Base-by-base conservation (phyloP, 2,888 invertebrate species). In the Itoplectis maculator region DNA sequence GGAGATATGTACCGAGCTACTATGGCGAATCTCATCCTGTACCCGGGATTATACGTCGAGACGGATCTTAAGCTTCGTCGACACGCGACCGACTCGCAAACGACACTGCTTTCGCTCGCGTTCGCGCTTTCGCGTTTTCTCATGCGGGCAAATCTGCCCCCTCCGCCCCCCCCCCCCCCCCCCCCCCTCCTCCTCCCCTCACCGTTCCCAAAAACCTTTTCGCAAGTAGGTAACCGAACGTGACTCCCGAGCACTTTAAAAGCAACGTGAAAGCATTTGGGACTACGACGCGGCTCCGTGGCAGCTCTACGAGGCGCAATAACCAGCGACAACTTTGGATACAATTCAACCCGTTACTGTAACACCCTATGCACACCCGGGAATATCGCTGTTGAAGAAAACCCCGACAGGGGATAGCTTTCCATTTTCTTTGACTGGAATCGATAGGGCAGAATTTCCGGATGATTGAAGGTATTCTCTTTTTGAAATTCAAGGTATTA, bases 51-150 rank as follows among this genome's bases (percentile, higher is more conserved):
- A 73, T 73, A 73, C 66, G 72, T 81, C 61, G 61, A 37, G 45
- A 72, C 77, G 81, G 63, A 77, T 81, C 73, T 68, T 68, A 59
- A 68, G 76, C 77, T 61, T 54, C 59, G 68, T 72, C 72, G 76
- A 81, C 72, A 81, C 61, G 56, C 61, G 51, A 35, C n/a, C 63
- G 37, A 74, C 73, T 63, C 66, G 35, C 75, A 69, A 75, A 49
- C 80, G 80, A 75, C 80, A 80, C 69, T 65, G 70, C 70, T 70
- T 79, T 45, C 45, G 37, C 65, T 54, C 65, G 54, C 54, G 70
- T 72, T 72, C 72, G 65, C 63, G 56, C 63, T 78, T 80, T 70
- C 56, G 56, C 65, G 54, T 75, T 80, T 65, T 65, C 69, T 35
- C 56, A 15, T 37, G 18, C 29, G n/a, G 37, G 51, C 47, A 37